Evolutionary conservation across 2,797 vertebrate species (phyloP), one percentile per base, ranked within the genome.

Genomic region (Myripristis murdjan): DNA sequence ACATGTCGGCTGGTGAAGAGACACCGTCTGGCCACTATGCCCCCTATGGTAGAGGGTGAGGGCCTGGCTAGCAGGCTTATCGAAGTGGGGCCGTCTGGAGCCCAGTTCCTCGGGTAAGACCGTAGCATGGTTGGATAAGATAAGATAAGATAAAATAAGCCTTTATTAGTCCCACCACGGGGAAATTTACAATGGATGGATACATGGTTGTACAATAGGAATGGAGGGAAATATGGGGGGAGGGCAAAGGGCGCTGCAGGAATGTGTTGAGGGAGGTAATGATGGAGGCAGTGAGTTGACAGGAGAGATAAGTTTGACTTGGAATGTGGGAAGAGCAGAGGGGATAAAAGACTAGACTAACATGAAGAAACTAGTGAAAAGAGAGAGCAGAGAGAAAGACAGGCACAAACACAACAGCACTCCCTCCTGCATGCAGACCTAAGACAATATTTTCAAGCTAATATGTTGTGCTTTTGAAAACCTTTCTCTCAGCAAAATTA

Each of bases 41-140:
- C 98, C 3, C 98, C 98, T 0, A 96, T 99, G 96, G 96, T 99
- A 61, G 98, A 99, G 88, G 97, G 96, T 3, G 98, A 99, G 69
- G 98, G 98, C 20, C 94, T 97, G 84, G 96, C 98, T 76, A 98
- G 97, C 91, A 94, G 98, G 70, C 87, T 99, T 49, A 97, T 99
- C 0, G 98, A 99, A 94, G 98, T 99, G 4, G 98, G 98, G 67
- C 97, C 98, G 12, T 98, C 97, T 0, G 98, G 97, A 74, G 98
- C 97, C 62, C 98, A 99, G 93, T 99, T 99, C 81, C 98, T 99
- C 69, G 98, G 98, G 98, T 99, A 97, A 97, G 97, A 65, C 64
- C 14, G 5, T 43, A 9, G 12, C 5, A 35, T 8, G 12, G 1
- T n/a, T n/a, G n/a, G n/a, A n/a, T n/a, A n/a, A n/a, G n/a, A n/a